Evolutionary conservation across 2,888 invertebrate species (phyloP).

Genomic region (Drosophila crucigera): DNA sequence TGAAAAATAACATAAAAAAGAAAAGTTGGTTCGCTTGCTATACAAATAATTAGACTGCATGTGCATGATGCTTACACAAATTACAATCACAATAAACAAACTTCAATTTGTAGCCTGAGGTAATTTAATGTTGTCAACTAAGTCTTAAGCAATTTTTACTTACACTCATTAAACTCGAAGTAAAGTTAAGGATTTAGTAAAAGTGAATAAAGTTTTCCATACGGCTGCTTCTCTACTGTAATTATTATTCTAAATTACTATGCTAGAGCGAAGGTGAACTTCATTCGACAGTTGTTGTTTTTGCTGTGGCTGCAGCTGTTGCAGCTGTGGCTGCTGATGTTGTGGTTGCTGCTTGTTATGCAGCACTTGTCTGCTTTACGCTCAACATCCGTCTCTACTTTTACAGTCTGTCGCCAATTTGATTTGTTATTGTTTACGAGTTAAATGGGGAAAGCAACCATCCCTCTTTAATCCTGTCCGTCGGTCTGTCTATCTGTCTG

Average conservation of each 20-base stretch:
- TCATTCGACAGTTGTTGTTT: constrained; percentile 29
- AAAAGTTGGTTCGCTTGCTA: not conserved
- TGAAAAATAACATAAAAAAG: constrained; percentile 13
- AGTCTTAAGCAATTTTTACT: not conserved
- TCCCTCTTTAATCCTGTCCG: not conserved
- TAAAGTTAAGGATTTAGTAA: not conserved
- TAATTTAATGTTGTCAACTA: not conserved
- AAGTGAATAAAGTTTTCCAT: not conserved
- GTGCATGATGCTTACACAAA: not conserved
- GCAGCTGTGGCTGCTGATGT: constrained; percentile 22
- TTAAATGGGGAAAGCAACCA: constrained; percentile 25
- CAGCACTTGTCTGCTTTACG: constrained; percentile 48
- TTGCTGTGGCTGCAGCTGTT: constrained; percentile 24
- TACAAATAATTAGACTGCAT: constrained; percentile 2
- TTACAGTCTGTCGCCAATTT: constrained; percentile 59
- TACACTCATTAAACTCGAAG: not conserved
- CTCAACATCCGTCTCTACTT: constrained; percentile 44
- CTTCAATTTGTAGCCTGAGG: not conserved
- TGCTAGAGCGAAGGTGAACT: constrained; percentile 48
- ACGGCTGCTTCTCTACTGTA: not conserved
- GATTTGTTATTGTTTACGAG: constrained; percentile 63
- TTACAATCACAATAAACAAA: not conserved
- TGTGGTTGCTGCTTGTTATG: constrained; percentile 48
- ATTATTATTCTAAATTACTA: constrained; percentile 10
- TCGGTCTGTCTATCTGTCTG: not conserved